phyloP scores from a whole-genome alignment of 2,113 vertebrate species.

The Panthera uncia region DNA sequence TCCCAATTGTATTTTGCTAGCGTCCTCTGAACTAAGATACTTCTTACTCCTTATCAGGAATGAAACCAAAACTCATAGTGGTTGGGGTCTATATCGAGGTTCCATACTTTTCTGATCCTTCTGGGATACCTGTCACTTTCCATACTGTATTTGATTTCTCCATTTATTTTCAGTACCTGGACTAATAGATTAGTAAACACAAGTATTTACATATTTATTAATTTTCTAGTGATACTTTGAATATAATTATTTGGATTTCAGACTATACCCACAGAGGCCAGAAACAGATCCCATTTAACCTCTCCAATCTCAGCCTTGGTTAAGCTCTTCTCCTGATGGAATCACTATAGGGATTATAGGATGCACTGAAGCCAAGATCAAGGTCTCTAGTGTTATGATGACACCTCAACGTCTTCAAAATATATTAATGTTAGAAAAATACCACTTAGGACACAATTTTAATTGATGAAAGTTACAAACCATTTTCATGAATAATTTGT shows the following conservation, averaged over 20 bases:
- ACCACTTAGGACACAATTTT: background rate
- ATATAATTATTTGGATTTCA: background rate
- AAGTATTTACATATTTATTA: background rate
- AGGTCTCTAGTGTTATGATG: background rate
- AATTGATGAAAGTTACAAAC: background rate
- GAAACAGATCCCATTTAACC: background rate
- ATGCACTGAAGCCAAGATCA: background rate
- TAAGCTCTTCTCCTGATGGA: background rate
- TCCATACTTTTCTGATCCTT: background rate
- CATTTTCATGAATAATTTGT: background rate
- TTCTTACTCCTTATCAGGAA: background rate
- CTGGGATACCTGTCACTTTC: background rate
- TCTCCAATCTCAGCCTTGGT: background rate
- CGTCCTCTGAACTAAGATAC: background rate
- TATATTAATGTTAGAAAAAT: constrained; percentile 1
- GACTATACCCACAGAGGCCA: background rate
- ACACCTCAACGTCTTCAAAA: background rate
- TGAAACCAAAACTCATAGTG: background rate
- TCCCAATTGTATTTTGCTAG: background rate
- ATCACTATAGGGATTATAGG: background rate
- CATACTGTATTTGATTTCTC: background rate
- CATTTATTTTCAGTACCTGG: background rate
- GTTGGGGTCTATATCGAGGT: background rate
- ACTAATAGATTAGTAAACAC: background rate
- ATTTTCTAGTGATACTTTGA: background rate